These are phyloP conservation scores for Pterostichus niger DNA, from an alignment of 2,888 invertebrate genomes.

Conservation along the genomic window DNA sequence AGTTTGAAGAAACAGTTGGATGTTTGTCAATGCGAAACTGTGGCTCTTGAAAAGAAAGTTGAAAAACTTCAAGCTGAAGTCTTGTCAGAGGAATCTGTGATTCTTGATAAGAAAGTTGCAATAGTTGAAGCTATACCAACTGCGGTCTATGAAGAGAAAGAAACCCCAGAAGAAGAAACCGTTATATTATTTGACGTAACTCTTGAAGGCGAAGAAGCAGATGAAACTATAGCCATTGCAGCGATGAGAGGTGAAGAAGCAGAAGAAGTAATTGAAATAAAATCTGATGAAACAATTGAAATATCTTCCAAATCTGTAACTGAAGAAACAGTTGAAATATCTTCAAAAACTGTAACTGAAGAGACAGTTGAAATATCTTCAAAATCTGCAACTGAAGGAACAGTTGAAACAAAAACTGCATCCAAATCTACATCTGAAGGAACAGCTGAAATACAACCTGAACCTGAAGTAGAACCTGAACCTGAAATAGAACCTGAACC, in stretches of 20 bases:
- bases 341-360: not conserved
- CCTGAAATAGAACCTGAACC: not conserved
- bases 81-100: too few relatives aligned
- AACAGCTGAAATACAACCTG: not conserved
- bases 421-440: not conserved
- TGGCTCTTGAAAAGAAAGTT: too few relatives aligned
- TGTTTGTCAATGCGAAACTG: not conserved
- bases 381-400: not conserved
- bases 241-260: too few relatives aligned
- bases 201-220: too few relatives aligned
- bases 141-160: too few relatives aligned
- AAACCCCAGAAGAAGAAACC: too few relatives aligned
- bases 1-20: slow-evolving; percentile 9
- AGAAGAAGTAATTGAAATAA: not conserved
- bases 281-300: not conserved
- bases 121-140: too few relatives aligned
- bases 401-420: not conserved
- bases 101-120: too few relatives aligned
- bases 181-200: too few relatives aligned
- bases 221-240: not conserved
- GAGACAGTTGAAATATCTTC: not conserved
- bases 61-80: too few relatives aligned
- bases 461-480: not conserved
- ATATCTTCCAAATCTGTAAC: too few relatives aligned
- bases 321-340: not conserved